A percentile compares a stretch with the other conserved stretches of the same genome.
Evolutionary conservation across 2,888 invertebrate species (phyloP).

Genomic region (Sinelater perroti): DNA sequence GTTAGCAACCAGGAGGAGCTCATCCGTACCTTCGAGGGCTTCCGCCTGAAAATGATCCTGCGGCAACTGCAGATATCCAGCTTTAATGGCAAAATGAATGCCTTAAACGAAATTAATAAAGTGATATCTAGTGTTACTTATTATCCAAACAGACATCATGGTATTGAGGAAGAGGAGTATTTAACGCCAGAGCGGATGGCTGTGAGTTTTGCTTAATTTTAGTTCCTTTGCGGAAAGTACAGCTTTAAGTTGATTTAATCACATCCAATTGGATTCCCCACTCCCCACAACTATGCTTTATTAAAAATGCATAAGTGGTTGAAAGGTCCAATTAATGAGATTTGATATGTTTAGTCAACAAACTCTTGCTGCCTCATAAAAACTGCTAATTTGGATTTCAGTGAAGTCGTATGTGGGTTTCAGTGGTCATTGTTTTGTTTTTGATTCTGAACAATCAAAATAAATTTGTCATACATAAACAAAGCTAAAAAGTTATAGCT

Average conservation of each 20-base stretch:
- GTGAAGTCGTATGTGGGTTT: too few species aligned
- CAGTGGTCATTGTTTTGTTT: too few species aligned
- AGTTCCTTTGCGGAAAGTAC: constrained; percentile 3
- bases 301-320: too few species aligned
- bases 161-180: constrained; percentile 86
- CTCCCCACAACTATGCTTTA: too few species aligned
- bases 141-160: constrained; percentile 79
- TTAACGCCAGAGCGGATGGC: constrained; percentile 94
- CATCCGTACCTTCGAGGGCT: constrained; percentile 84
- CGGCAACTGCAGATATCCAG: constrained; percentile 91
- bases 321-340: too few species aligned
- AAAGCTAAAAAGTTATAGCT: too few species aligned
- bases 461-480: too few species aligned
- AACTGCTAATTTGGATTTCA: too few species aligned
- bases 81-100: constrained; percentile 99
- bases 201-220: constrained; percentile 72
- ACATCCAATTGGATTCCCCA: too few species aligned
- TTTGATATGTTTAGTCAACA: too few species aligned
- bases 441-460: too few species aligned
- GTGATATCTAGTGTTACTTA: constrained; percentile 91
- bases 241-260: neutral
- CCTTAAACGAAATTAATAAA: constrained; percentile 97
- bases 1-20: constrained; percentile 85
- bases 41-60: constrained; percentile 95
- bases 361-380: too few species aligned